phyloP scores from a whole-genome alignment of 37 sponge, comb jelly and placozoan species.

The Haliclona indistincta region DNA sequence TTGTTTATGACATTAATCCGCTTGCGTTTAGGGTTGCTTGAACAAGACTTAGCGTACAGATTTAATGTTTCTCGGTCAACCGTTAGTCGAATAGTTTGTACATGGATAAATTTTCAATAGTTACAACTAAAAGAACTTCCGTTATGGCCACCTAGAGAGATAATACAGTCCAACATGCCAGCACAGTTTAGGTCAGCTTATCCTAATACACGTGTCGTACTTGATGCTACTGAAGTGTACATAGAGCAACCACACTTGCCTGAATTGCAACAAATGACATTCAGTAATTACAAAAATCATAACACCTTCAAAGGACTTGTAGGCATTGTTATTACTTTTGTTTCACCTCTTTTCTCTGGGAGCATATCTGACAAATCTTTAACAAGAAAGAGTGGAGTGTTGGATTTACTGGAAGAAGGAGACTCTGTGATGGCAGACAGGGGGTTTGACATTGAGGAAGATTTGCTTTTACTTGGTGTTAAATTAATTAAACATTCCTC shows the following conservation, averaged over 20 bases:
- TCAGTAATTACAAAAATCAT: slow-evolving; percentile 53
- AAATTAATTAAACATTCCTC: slow-evolving; percentile 35
- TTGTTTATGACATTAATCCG: slow-evolving; percentile 28
- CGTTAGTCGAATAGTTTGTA: slow-evolving; percentile 31
- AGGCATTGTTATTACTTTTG: slow-evolving; percentile 57
- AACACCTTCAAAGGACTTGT: slow-evolving; percentile 57
- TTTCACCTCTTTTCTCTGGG: slow-evolving; percentile 44
- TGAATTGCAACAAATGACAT: slow-evolving; percentile 39
- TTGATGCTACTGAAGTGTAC: slow-evolving; percentile 53
- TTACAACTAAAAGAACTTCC: slow-evolving; percentile 26
- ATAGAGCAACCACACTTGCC: slow-evolving; percentile 32
- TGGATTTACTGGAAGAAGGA: slow-evolving; percentile 46
- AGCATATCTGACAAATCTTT: slow-evolving; percentile 49
- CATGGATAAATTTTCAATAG: slow-evolving; percentile 37
- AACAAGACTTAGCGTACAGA: slow-evolving; percentile 37
- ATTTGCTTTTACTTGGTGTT: slow-evolving; percentile 1
- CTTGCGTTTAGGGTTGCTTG: slow-evolving; percentile 25
- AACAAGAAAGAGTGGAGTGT: slow-evolving; percentile 32
- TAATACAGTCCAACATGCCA: slow-evolving; percentile 30
- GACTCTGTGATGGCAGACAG: slow-evolving; percentile 65
- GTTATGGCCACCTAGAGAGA: slow-evolving; percentile 33
- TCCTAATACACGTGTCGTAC: slow-evolving; percentile 36
- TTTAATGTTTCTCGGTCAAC: slow-evolving; percentile 32
- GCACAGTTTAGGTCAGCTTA: slow-evolving; percentile 22
- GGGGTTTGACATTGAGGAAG: slow-evolving; percentile 37